Conservation (phyloP, 2,797 vertebrate genomes). For the Tinamus major region DNA sequence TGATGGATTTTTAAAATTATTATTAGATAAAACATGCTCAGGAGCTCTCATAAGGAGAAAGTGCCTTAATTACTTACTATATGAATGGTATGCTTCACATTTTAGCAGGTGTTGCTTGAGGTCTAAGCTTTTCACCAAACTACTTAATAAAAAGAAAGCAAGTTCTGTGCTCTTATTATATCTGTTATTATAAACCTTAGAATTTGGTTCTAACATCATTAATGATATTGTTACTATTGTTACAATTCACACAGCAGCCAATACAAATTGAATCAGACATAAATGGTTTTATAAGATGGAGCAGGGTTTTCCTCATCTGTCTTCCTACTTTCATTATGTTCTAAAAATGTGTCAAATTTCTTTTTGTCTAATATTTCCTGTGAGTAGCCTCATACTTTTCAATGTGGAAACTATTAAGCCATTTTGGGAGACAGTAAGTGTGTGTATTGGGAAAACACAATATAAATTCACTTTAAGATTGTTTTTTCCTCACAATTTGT, state of each 20-base stretch:
- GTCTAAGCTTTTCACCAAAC: background rate
- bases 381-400: background rate
- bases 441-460: background rate
- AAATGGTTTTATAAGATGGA: background rate
- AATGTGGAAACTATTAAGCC: background rate
- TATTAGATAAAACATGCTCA: background rate
- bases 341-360: background rate
- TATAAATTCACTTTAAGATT: background rate
- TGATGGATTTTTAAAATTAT: background rate
- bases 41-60: background rate
- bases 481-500: background rate
- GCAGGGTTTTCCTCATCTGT: background rate
- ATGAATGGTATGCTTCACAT: background rate
- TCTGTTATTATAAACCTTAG: background rate
- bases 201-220: background rate
- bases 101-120: background rate
- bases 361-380: background rate
- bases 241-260: background rate
- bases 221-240: background rate
- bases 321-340: background rate
- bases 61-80: background rate
- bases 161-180: background rate
- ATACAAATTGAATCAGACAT: background rate
- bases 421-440: background rate
- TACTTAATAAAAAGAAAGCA: background rate